Evolutionary conservation across 2,113 vertebrate genomes (phyloP).

Genomic region (Cephalopterus ornatus): DNA sequence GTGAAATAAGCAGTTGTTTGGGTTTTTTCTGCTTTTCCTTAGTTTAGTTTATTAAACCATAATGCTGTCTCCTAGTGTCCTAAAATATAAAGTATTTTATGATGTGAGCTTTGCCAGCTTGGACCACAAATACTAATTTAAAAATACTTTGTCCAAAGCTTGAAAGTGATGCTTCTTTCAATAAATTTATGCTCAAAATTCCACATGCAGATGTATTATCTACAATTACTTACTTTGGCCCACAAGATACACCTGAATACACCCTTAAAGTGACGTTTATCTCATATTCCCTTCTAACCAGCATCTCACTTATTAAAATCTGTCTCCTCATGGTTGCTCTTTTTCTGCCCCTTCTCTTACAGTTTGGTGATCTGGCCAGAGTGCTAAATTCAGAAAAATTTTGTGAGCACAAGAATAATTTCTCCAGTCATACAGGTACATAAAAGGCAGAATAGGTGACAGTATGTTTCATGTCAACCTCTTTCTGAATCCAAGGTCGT

Average conservation of each 20-base stretch:
- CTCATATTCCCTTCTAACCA: neutral
- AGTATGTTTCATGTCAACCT: neutral
- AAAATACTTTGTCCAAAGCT: neutral
- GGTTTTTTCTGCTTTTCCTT: neutral
- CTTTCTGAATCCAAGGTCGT: neutral
- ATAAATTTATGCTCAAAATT: neutral
- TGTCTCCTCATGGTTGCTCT: neutral
- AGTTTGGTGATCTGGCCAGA: neutral
- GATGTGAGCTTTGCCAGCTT: neutral
- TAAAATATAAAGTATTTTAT: neutral
- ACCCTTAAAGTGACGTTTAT: neutral
- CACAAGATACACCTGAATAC: neutral
- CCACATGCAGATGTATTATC: neutral
- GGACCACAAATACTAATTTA: neutral
- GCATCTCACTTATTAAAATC: neutral
- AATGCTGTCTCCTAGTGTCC: neutral
- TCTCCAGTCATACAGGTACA: neutral
- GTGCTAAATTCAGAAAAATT: neutral
- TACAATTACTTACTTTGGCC: neutral
- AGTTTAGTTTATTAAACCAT: neutral
- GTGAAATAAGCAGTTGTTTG: neutral
- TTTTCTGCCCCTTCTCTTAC: neutral
- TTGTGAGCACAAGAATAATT: neutral
- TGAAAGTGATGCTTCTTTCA: neutral
- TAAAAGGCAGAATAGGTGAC: neutral